phyloP scores from a whole-genome alignment of 2,888 invertebrate species.

The Thysanoteuthis rhombus region DNA sequence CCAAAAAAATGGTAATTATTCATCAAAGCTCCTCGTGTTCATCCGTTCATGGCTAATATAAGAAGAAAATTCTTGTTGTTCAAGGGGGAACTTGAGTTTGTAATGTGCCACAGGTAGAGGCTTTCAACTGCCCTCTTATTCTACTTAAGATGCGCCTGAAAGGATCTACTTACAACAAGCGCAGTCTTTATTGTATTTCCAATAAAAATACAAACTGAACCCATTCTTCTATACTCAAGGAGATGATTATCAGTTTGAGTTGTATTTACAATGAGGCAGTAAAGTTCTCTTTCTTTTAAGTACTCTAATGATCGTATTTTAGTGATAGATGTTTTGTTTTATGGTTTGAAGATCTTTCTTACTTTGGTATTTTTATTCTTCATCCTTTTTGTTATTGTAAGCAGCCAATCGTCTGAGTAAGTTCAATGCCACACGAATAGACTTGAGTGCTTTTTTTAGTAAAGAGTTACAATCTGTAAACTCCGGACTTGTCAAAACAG shows the following conservation, averaged over 20 bases:
- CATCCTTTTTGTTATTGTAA: too few species aligned
- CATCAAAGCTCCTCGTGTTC: not conserved
- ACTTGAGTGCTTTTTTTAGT: too few species aligned
- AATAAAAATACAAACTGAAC: not conserved
- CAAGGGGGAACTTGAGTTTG: not conserved
- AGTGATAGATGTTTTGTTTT: not conserved
- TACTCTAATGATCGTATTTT: not conserved
- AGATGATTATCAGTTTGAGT: not conserved
- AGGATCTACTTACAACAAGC: not conserved
- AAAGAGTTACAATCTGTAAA: too few species aligned
- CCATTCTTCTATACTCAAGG: not conserved
- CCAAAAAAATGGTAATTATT: not conserved
- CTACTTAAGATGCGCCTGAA: not conserved
- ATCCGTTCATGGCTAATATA: not conserved
- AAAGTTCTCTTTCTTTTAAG: not conserved
- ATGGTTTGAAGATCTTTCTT: too few species aligned
- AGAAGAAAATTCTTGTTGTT: not conserved
- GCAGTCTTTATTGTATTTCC: not conserved
- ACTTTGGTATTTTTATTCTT: too few species aligned
- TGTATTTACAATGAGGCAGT: not conserved
- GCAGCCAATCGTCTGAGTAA: too few species aligned
- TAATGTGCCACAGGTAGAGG: not conserved
- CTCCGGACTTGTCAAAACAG: too few species aligned
- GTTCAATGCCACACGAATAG: too few species aligned
- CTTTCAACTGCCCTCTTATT: not conserved